Conservation (phyloP, 2,113 vertebrate genomes). For the Anser cygnoides region DNA sequence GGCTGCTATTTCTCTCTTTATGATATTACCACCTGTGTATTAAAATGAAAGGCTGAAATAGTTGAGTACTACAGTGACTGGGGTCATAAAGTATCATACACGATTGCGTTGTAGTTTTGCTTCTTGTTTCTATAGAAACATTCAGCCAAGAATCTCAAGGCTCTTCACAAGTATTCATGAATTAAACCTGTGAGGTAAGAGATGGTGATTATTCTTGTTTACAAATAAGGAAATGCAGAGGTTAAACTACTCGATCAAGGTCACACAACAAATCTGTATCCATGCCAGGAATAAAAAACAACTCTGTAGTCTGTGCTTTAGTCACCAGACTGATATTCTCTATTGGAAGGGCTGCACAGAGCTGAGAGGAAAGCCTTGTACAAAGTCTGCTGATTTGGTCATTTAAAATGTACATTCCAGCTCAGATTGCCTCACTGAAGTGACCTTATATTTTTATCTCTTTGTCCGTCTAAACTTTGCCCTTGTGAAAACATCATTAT, state of each 20-base stretch:
- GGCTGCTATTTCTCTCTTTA: not conserved
- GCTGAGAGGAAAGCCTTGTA: constrained; percentile 8
- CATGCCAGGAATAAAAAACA: constrained; percentile 37
- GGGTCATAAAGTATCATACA: not conserved
- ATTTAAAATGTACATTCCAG: constrained; percentile 21
- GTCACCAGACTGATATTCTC: not conserved
- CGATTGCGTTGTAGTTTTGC: not conserved
- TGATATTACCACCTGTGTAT: not conserved
- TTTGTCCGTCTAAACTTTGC: constrained; percentile 42
- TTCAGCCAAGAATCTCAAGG: not conserved
- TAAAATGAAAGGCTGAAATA: not conserved
- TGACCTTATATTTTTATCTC: constrained; percentile 60
- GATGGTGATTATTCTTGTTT: constrained; percentile 17
- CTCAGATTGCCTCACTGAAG: constrained; percentile 44
- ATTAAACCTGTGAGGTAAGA: not conserved
- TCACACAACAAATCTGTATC: not conserved
- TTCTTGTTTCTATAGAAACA: constrained; percentile 40
- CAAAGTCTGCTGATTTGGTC: constrained; percentile 36
- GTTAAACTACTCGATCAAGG: constrained; percentile 32
- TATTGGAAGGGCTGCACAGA: not conserved
- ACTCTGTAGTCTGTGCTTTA: not conserved
- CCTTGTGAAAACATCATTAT: constrained; percentile 43
- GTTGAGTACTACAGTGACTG: not conserved
- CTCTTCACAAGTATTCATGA: not conserved
- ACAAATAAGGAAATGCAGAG: constrained; percentile 40